A percentile compares a stretch with the other conserved stretches of the same genome.
Evolutionary conservation across 2,888 invertebrate genomes (phyloP).

Genomic region (Syritta pipiens): DNA sequence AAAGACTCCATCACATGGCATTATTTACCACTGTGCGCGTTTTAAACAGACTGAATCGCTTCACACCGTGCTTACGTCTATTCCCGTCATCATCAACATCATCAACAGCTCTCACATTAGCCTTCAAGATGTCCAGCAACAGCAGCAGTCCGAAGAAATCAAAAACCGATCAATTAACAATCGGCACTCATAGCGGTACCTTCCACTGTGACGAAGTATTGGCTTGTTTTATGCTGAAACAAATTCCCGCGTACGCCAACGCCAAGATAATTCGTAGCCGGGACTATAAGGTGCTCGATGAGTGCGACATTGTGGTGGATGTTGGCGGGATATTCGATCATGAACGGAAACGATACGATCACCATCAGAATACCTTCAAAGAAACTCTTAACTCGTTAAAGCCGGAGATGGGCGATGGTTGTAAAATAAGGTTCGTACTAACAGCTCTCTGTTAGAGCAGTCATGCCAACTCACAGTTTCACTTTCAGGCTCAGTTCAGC

Average conservation of each 20-base stretch:
- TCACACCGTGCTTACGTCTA: background rate
- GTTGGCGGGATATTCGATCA: conserved; percentile 94
- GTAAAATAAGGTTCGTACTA: conserved; percentile 81
- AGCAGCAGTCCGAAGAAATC: conserved; percentile 48
- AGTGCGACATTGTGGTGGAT: conserved; percentile 96
- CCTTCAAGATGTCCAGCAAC: conserved; percentile 47
- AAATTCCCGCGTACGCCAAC: conserved; percentile 88
- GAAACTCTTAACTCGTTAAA: conserved; percentile 84
- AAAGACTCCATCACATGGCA: conserved; percentile 16
- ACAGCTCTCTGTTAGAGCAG: background rate
- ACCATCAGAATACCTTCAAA: conserved; percentile 92
- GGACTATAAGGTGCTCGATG: conserved; percentile 83
- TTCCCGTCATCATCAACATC: background rate
- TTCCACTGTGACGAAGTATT: conserved; percentile 80
- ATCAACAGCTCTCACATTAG: background rate
- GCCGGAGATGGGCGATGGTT: conserved; percentile 82
- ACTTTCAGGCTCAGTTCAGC: conserved; percentile 94
- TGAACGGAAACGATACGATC: conserved; percentile 89
- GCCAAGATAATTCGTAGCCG: conserved; percentile 88
- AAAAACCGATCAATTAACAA: conserved; percentile 65
- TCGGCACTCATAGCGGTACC: conserved; percentile 77
- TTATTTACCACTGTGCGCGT: background rate
- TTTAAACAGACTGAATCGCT: background rate
- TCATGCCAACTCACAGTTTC: background rate
- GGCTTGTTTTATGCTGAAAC: conserved; percentile 94